These are phyloP conservation scores for Synchiropus splendidus DNA, from an alignment of 2,113 vertebrate genomes.

Conservation along the genomic window DNA sequence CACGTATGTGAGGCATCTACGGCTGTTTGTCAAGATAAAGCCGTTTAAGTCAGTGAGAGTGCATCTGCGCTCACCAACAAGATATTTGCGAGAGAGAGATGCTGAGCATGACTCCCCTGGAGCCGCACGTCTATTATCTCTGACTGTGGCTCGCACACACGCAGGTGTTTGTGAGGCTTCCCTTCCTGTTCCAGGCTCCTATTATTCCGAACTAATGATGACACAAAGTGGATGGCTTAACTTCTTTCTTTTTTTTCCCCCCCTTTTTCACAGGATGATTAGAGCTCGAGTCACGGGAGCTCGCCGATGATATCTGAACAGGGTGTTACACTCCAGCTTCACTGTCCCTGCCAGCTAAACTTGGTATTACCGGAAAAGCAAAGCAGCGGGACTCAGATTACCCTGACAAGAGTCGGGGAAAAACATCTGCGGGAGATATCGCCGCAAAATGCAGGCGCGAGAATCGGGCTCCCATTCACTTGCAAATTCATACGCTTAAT, in stretches of 20 bases:
- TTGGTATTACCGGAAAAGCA: conserved; percentile 45
- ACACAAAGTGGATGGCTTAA: conserved; percentile 1
- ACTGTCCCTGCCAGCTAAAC: conserved; percentile 14
- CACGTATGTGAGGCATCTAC: conserved; percentile 34
- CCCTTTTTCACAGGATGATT: conserved; percentile 29
- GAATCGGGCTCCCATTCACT: neutral
- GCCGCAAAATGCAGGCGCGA: conserved; percentile 4
- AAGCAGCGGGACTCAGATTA: conserved; percentile 32
- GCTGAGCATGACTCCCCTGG: conserved; percentile 28
- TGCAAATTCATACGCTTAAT: no score
- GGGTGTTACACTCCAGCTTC: conserved; percentile 13
- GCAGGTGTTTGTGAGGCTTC: conserved; percentile 38
- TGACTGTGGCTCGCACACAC: conserved; percentile 20
- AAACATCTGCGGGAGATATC: conserved; percentile 13
- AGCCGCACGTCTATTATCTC: conserved; percentile 31
- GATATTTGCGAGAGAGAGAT: conserved; percentile 32
- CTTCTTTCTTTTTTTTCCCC: conserved; percentile 22
- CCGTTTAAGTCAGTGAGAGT: conserved; percentile 45
- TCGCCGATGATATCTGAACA: conserved; percentile 22
- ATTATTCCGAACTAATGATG: neutral
- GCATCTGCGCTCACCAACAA: conserved; percentile 40
- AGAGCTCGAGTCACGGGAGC: conserved; percentile 17
- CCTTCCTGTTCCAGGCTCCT: neutral
- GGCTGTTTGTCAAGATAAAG: conserved; percentile 37
- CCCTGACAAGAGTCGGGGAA: conserved; percentile 31